Conservation (phyloP, 2,888 invertebrate species). For the Creontiades dilutus region DNA sequence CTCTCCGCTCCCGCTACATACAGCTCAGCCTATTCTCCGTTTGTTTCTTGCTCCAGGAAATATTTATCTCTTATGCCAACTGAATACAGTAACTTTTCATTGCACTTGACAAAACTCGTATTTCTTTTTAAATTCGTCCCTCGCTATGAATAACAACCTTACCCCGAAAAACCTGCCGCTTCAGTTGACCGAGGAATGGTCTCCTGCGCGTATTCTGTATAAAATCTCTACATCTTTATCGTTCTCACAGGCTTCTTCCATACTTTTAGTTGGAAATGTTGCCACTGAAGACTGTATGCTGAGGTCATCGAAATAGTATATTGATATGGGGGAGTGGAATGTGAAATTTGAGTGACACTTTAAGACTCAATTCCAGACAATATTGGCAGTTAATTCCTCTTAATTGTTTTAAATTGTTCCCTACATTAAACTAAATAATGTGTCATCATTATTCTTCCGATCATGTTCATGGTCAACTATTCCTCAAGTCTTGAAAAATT, state of each 20-base stretch:
- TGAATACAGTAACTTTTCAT: slow-evolving; percentile 64
- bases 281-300: too few species aligned
- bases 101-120: slow-evolving; percentile 60
- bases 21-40: neutral
- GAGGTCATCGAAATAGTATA: too few species aligned
- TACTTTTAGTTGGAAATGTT: too few species aligned
- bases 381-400: too few species aligned
- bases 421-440: too few species aligned
- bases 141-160: slow-evolving; percentile 56
- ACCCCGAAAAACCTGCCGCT: neutral
- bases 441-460: too few species aligned
- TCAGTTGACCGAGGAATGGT: neutral
- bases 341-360: too few species aligned
- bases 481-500: too few species aligned
- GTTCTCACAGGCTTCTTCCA: neutral
- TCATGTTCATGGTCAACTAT: too few species aligned
- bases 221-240: neutral
- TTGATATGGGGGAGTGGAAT: too few species aligned
- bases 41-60: slow-evolving; percentile 40
- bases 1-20: neutral
- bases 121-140: slow-evolving; percentile 53
- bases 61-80: slow-evolving; percentile 61
- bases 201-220: neutral
- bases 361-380: too few species aligned
- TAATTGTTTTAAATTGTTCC: too few species aligned